Evolutionary conservation across 2,888 invertebrate species (phyloP).

Genomic region (Spatulosminthurus flaviceps): DNA sequence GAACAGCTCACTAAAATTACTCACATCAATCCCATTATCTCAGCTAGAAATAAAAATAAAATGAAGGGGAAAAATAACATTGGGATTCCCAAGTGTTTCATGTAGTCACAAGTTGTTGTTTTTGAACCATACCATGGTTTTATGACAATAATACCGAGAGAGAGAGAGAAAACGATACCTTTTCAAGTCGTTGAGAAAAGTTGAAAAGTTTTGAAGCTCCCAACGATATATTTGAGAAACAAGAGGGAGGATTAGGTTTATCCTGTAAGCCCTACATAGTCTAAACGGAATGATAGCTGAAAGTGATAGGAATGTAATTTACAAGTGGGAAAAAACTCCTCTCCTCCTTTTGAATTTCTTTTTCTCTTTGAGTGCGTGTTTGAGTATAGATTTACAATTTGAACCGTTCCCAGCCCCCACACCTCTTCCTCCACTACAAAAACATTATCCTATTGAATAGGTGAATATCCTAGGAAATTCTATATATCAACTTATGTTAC

Average conservation of each 20-base stretch:
- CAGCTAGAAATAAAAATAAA: background rate
- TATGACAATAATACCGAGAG: background rate
- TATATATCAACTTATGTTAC: too few species aligned
- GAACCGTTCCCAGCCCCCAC: background rate
- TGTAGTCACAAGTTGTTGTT: background rate
- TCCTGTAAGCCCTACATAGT: too few species aligned
- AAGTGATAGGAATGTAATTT: slow-evolving; percentile 38
- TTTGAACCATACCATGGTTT: slow-evolving; percentile 1
- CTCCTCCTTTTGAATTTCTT: background rate
- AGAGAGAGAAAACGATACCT: background rate
- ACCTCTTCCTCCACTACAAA: too few species aligned
- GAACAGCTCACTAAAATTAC: too few species aligned
- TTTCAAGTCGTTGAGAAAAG: background rate
- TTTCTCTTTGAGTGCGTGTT: slow-evolving; percentile 1
- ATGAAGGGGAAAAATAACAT: background rate
- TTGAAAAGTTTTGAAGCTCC: background rate
- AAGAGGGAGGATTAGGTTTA: background rate
- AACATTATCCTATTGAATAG: too few species aligned
- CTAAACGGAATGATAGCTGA: background rate
- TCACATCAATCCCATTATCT: too few species aligned
- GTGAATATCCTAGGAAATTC: too few species aligned
- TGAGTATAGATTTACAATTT: background rate
- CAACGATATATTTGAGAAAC: background rate
- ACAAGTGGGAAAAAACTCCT: background rate
- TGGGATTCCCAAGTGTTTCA: slow-evolving; percentile 4